These are phyloP conservation scores for Steinernema hermaphroditum DNA, from an alignment of 2,888 invertebrate species.

Conservation along the genomic window DNA sequence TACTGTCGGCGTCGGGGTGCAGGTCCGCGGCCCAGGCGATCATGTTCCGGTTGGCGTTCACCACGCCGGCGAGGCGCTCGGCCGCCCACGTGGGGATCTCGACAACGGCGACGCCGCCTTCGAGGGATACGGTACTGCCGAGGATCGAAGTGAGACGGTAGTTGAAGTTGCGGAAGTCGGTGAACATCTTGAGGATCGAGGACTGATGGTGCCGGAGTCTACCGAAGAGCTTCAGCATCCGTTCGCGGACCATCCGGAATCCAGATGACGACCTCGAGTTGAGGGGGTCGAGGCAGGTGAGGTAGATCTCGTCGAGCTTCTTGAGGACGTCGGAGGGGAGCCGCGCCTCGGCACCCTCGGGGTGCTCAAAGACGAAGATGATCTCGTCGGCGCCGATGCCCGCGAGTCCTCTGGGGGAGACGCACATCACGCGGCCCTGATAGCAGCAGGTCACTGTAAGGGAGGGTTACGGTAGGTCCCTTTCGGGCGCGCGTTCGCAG, in stretches of 20 bases:
- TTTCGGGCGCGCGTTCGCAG: no score
- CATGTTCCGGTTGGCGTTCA: conserved; percentile 76
- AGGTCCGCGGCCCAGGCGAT: conserved; percentile 82
- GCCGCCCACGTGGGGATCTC: conserved; percentile 40
- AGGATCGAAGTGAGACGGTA: conserved; percentile 54
- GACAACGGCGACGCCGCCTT: conserved; percentile 45
- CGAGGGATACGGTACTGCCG: conserved; percentile 50
- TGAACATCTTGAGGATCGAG: conserved; percentile 60
- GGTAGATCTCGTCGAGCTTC: conserved; percentile 39
- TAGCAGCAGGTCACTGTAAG: conserved; percentile 29
- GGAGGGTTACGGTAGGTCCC: no score
- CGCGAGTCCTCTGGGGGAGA: conserved; percentile 37
- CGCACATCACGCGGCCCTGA: conserved; percentile 23
- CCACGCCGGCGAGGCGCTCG: conserved; percentile 39
- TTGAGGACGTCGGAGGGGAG: conserved; percentile 28
- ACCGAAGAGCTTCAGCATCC: conserved; percentile 40
- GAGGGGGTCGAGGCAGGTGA: conserved; percentile 34
- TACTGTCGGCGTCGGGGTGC: conserved; percentile 80
- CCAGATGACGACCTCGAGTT: no score
- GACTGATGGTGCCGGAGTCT: conserved; percentile 41
- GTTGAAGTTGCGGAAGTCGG: conserved; percentile 60
- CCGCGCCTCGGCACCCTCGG: conserved; percentile 18
- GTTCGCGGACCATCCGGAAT: conserved; percentile 35
- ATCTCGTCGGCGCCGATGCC: conserved; percentile 48
- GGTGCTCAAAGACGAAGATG: conserved; percentile 40